Base-by-base conservation (phyloP, 2,797 vertebrate species). In the Kryptopterus vitreolus region DNA sequence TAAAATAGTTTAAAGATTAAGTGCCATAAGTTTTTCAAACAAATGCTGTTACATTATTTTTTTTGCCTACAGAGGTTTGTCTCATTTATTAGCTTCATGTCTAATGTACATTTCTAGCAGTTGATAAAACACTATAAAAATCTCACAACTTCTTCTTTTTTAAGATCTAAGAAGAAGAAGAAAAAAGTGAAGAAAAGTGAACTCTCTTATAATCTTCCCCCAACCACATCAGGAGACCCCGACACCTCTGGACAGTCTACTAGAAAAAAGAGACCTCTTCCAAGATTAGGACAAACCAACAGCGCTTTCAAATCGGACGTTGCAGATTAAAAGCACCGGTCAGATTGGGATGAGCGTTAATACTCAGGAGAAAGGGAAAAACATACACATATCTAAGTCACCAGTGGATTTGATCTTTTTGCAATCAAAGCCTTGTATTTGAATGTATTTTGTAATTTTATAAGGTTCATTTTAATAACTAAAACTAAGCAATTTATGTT, bases 161-260 rank as follows among this genome's bases (percentile, higher is more conserved):
- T 22, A 86, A 94, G 94, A 87, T 48, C 74, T 77, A 90, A 86
- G 81, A 93, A 89, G 82, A 94, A 90, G 85, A 93, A 94, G 83
- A 94, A 95, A 90, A 95, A 93, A 85, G 87, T 93, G 89, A 94
- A 90, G 59, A 90, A 91, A 83, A 80, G 82, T 52, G 86, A 86
- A 83, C 68, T 85, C 53, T 85, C 85, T 55, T 78, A 82, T 57
- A 52, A 89, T 57, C 86, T 89, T 6, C 85, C 87, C 66, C 86
- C 75, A 71, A 63, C 80, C 70, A 74, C 71, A 0, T 78, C 79
- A 65, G 86, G 90, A 55, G 90, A 90, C 31, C 84, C 84, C 5
- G 90, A 90, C 1, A 68, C 73, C 38, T 58, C 87, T 0, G 83
- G 70, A 16, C 73, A 24, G 0, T 80, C 77, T 62, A 82, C 82